Conservation (phyloP, 1,140 invertebrate genomes). For the Choristoneura fumiferana region DNA sequence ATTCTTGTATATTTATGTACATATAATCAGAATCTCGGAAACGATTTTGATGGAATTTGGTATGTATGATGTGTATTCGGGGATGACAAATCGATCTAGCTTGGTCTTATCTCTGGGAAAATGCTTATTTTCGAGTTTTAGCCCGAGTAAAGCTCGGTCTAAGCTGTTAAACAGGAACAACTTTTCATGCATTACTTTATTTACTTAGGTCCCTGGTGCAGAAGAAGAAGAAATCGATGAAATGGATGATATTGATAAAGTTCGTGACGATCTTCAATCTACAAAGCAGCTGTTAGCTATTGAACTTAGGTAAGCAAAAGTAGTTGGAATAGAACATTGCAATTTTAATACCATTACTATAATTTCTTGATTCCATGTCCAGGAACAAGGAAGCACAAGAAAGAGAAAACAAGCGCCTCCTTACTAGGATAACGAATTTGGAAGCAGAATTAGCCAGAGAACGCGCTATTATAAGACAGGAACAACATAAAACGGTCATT, state of each 20-base stretch:
- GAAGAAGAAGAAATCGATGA: constrained; percentile 86
- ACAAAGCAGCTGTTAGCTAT: constrained; percentile 93
- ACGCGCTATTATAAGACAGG: constrained; percentile 79
- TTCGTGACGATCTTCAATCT: constrained; percentile 93
- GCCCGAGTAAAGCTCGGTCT: too few relatives aligned
- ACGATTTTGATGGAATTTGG: too few relatives aligned
- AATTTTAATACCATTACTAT: neutral
- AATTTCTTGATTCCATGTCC: constrained; percentile 22
- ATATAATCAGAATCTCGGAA: too few relatives aligned
- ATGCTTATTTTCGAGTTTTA: too few relatives aligned
- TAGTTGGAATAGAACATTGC: too few relatives aligned
- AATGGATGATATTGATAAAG: constrained; percentile 93
- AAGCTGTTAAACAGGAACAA: too few relatives aligned
- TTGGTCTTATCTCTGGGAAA: too few relatives aligned
- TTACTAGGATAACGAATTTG: constrained; percentile 87
- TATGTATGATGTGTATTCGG: too few relatives aligned
- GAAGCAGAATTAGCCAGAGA: constrained; percentile 87
- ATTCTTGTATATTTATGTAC: too few relatives aligned
- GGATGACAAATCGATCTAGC: too few relatives aligned
- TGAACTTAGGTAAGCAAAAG: constrained; percentile 82
- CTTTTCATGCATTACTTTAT: too few relatives aligned
- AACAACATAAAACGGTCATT: constrained; percentile 81
- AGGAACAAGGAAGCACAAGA: constrained; percentile 91
- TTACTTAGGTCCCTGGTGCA: constrained; percentile 44
- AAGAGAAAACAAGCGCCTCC: constrained; percentile 90